These are phyloP conservation scores for Hemitrygon akajei DNA, from an alignment of 2,797 vertebrate genomes.

Conservation along the genomic window DNA sequence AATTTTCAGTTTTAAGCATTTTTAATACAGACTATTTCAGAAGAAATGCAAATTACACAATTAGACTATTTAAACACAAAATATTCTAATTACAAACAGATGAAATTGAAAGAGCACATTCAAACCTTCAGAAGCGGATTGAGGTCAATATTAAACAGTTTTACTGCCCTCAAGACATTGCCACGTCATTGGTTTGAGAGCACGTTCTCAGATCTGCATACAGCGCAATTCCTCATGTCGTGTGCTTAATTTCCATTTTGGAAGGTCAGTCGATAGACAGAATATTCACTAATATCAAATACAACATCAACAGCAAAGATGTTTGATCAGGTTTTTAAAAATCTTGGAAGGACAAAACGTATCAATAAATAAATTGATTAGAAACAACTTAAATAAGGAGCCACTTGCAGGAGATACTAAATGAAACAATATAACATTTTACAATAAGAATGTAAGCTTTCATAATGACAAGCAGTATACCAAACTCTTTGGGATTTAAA, in stretches of 20 bases:
- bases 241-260: not conserved
- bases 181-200: constrained; percentile 21
- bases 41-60: not conserved
- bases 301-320: not conserved
- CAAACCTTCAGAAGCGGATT: constrained; percentile 14
- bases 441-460: not conserved
- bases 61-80: too few relatives aligned
- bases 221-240: not conserved
- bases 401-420: not conserved
- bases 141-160: not conserved
- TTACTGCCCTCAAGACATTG: not conserved
- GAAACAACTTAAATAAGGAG: not conserved
- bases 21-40: not conserved
- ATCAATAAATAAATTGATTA: not conserved
- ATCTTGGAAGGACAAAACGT: not conserved
- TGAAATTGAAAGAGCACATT: not conserved
- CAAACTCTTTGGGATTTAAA: not conserved
- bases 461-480: not conserved
- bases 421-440: not conserved
- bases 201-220: not conserved
- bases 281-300: not conserved
- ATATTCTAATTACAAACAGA: too few relatives aligned
- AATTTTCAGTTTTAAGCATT: not conserved
- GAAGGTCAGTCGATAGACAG: not conserved
- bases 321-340: not conserved